Percentiles rank a stretch among this genome's conserved stretches.
phyloP scores from a whole-genome alignment of 2,888 invertebrate species.

The Trachelus troglodyta region DNA sequence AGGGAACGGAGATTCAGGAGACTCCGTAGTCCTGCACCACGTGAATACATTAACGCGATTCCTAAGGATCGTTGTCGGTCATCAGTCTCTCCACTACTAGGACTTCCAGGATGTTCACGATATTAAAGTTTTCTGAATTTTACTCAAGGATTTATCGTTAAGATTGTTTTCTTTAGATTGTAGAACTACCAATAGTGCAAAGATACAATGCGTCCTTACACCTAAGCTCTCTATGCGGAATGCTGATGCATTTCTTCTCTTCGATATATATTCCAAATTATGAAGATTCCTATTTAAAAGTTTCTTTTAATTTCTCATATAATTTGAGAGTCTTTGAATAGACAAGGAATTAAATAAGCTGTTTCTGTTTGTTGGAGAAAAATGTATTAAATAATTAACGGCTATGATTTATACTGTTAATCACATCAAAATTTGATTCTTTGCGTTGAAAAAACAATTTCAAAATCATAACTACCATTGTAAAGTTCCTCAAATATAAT shows the following conservation, averaged over 20 bases:
- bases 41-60: neutral
- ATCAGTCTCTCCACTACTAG: conserved; percentile 41
- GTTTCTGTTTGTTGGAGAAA: too few relatives aligned
- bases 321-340: too few relatives aligned
- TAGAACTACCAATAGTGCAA: conserved; percentile 31
- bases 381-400: too few relatives aligned
- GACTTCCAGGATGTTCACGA: conserved; percentile 49
- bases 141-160: conserved; percentile 28
- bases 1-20: conserved; percentile 63
- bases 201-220: conserved; percentile 21
- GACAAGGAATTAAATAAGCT: too few relatives aligned
- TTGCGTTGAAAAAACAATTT: neutral
- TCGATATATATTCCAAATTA: neutral
- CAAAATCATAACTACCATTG: neutral
- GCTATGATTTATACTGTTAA: neutral
- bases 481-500: neutral
- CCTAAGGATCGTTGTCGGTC: conserved; percentile 4
- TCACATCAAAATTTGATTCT: neutral
- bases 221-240: neutral
- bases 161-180: conserved; percentile 36
- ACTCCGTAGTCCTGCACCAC: conserved; percentile 39
- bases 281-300: neutral
- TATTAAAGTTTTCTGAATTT: conserved; percentile 37
- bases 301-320: neutral
- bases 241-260: neutral